Evolutionary conservation across 2,797 vertebrate genomes (phyloP), one percentile per base, ranked within the genome.

Genomic region (Tolypeutes matacus): DNA sequence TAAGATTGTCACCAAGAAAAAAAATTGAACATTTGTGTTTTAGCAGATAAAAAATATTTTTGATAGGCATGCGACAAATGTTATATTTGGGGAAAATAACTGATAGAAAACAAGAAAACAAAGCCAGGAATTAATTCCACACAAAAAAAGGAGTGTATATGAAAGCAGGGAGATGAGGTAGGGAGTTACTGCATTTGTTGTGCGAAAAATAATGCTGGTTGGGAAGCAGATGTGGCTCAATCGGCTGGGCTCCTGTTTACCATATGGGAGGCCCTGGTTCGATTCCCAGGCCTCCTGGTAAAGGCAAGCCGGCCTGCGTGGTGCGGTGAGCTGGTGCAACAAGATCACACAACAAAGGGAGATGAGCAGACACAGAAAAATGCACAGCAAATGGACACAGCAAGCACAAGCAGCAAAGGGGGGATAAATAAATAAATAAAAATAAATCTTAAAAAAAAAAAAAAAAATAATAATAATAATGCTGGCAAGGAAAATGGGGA

Each of bases 11-110:
- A 51, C 23, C 36, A 85, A 86, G 36, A 94, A 81, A 88, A 88
- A 51, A 73, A 51, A 73, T 20, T 12, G 17, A 96, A 80, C 65
- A 84, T 15, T 81, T 85, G 64, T 29, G 34, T 31, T 94, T 82
- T 56, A 82, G 34, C 18, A 82, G 58, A 93, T 0, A 18, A 81
- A 87, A 96, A 92, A 60, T 70, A 86, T 36, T 95, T 92, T 31
- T 95, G 91, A 96, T 49, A 94, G 75, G 60, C 83, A 95, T 72
- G 64, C 95, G 93, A 94, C 85, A 97, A 92, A 95, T 64, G 46
- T 65, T 77, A 81, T 51, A 95, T 76, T 81, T 92, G 1, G 78
- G 29, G n/a, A 36, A 58, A 89, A 82, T 8, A 62, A 29, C 42
- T 91, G 49, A 85, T 56, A 83, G 18, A 92, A 93, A 96, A 94